Evolutionary conservation across 1,140 invertebrate species (phyloP), one percentile per base, ranked within the genome.

Genomic region (Vanessa tameamea): DNA sequence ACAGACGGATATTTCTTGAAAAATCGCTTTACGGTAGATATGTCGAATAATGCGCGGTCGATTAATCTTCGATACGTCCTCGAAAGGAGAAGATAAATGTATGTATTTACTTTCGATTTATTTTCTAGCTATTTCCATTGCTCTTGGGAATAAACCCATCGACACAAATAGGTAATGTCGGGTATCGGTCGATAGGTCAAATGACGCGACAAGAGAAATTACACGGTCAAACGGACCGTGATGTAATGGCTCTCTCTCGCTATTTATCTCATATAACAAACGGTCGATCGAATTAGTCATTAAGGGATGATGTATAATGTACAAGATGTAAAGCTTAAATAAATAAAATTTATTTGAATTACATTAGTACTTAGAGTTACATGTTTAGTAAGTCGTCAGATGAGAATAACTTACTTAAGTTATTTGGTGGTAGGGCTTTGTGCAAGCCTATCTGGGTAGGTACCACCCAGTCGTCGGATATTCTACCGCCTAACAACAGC

Each of bases 101-200:
- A 12, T 6, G 26, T 37, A 16, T 61, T 37, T 61, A 37, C 57
- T 61, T n/a, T 14, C 13, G 14, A 61, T 61, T 61, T 37, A 14
- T 37, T 61, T 9, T 43, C 37, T 9, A 15, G 57, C 31, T 61
- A 37, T 14, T 61, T 61, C 31, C 31, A 61, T 81, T 15, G 69
- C 64, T 53, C 66, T 47, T 77, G 75, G 53, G 50, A 66, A 50
- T 31, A 48, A 64, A 37, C 64, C 55, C 47, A 20, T 63, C 55
- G 68, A 63, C 47, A 11, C 20, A 57, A 57, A 57, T 61, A 69
- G 55, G 53, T 57, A 57, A 23, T 55, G 59, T 55, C 63, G 59
- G 63, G 50, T 66, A 48, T 66, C 53, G 73, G 66, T 64, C 72
- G 72, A 75, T 75, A 75, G 73, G 73, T 75, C 61, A 75, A 69